Evolutionary conservation across 2,888 invertebrate genomes (phyloP).

Genomic region (Caenorhabditis sp.): DNA sequence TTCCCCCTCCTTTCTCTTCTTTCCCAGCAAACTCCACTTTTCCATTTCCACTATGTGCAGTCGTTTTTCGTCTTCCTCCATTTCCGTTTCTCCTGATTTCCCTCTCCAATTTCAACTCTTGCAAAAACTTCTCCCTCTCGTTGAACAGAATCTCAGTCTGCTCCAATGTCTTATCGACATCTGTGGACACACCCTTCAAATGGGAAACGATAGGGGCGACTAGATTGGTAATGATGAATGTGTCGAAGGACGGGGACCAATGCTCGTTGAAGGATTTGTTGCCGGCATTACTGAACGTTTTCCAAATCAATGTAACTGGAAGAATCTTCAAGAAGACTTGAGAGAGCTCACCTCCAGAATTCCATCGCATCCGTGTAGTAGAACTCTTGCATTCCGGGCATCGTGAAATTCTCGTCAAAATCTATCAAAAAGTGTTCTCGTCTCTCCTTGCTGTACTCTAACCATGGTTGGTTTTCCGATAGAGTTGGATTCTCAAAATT

Average conservation of each 20-base stretch:
- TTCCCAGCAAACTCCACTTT: neutral
- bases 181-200: neutral
- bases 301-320: no score
- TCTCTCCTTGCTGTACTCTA: slow-evolving; percentile 39
- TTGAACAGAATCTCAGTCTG: slow-evolving; percentile 7
- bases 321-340: neutral
- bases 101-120: slow-evolving; percentile 34
- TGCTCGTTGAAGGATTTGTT: slow-evolving; percentile 10
- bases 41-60: neutral
- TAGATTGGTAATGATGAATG: slow-evolving; percentile 24
- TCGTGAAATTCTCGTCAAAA: slow-evolving; percentile 62
- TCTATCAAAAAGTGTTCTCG: slow-evolving; percentile 65
- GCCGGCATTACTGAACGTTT: slow-evolving; percentile 22
- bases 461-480: slow-evolving; percentile 52
- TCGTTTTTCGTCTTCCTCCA: neutral
- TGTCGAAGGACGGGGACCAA: slow-evolving; percentile 42
- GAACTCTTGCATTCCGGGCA: slow-evolving; percentile 54
- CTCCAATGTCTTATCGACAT: slow-evolving; percentile 27
- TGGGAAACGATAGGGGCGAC: slow-evolving; percentile 22
- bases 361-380: slow-evolving; percentile 55
- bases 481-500: slow-evolving; percentile 61
- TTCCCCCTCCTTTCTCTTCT: slow-evolving; percentile 30
- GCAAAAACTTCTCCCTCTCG: slow-evolving; percentile 39
- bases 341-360: slow-evolving; percentile 44
- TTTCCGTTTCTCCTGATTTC: neutral